Conservation (phyloP, 2,113 vertebrate genomes). For the Cettia cetti region DNA sequence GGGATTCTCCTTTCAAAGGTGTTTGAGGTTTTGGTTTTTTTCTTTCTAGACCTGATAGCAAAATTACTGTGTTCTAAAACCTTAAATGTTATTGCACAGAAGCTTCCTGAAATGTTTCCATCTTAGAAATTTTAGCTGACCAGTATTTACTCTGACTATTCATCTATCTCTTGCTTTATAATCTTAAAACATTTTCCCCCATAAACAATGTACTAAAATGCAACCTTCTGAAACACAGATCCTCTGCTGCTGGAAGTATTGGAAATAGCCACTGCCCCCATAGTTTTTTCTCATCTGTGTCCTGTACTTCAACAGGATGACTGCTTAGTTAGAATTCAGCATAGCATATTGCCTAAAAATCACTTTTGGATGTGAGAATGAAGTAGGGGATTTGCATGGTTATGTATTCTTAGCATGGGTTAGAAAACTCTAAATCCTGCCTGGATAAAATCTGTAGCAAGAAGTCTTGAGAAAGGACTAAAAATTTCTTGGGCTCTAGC, state of each 20-base stretch:
- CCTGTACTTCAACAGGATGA: neutral
- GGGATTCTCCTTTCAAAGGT: neutral
- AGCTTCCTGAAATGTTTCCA: neutral
- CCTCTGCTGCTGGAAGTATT: neutral
- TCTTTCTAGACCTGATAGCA: neutral
- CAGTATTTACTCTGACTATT: neutral
- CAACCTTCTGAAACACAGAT: neutral
- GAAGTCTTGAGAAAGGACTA: neutral
- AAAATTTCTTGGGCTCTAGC: neutral
- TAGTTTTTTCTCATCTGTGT: neutral
- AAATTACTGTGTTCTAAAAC: neutral
- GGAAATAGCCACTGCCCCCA: neutral
- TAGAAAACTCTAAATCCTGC: neutral
- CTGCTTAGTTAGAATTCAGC: neutral
- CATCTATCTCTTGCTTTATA: neutral
- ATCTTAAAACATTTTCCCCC: neutral
- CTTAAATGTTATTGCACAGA: neutral
- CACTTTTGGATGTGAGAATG: neutral
- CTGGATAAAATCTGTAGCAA: neutral
- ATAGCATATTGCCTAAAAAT: neutral
- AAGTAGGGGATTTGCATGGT: neutral
- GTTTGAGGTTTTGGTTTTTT: neutral
- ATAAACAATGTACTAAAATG: neutral
- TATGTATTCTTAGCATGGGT: neutral
- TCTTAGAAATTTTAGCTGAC: neutral